Conservation (phyloP, 2,113 vertebrate species). For the Microtus richardsoni region DNA sequence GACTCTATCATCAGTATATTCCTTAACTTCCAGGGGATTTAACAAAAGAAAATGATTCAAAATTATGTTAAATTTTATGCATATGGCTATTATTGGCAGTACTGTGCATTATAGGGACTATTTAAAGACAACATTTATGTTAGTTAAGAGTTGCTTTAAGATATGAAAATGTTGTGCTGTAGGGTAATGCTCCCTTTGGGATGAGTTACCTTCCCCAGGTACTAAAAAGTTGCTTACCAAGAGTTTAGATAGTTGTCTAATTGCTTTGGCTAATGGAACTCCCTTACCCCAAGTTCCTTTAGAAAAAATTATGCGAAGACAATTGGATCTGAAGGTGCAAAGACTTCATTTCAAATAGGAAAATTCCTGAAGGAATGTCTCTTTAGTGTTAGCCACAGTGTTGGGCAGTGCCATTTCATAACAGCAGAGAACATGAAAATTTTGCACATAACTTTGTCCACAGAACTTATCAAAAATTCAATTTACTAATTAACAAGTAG, state of each 20-base stretch:
- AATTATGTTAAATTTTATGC: neutral
- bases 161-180: neutral
- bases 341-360: neutral
- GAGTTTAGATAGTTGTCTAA: neutral
- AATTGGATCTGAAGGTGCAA: neutral
- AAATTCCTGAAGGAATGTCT: fast-evolving
- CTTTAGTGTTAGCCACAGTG: neutral
- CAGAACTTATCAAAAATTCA: neutral
- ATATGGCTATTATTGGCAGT: neutral
- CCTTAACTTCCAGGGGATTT: neutral
- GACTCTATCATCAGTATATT: neutral
- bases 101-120: neutral
- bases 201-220: neutral
- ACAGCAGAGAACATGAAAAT: neutral
- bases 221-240: neutral
- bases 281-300: neutral
- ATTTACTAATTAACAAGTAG: neutral
- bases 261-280: neutral
- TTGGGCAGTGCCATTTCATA: neutral
- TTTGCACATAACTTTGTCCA: neutral
- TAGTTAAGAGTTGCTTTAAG: neutral
- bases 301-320: neutral
- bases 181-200: neutral
- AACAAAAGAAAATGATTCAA: neutral
- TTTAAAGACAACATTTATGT: neutral